These are phyloP conservation scores for Mesorhabditis spiculigera DNA, from an alignment of 2,888 invertebrate species.

Conservation along the genomic window DNA sequence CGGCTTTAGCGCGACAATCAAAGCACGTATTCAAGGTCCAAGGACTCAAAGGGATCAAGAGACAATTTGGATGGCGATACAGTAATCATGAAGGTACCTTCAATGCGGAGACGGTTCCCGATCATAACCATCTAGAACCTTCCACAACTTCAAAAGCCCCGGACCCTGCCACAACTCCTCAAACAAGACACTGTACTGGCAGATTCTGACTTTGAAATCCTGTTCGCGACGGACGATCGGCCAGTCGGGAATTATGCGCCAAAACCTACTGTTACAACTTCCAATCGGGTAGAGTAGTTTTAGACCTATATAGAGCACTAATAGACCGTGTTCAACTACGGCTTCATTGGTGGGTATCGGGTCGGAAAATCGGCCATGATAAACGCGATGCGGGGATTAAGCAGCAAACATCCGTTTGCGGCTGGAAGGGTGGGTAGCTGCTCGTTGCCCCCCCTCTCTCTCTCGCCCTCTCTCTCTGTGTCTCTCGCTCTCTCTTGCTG, in stretches of 20 bases:
- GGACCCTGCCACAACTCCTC: conserved; percentile 13
- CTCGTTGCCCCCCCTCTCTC: too few species aligned
- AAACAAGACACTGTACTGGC: conserved; percentile 31
- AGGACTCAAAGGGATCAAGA: neutral
- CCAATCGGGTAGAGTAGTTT: neutral
- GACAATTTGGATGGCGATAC: neutral
- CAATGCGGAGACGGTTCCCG: neutral
- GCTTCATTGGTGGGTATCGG: conserved; percentile 33
- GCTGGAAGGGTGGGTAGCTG: conserved; percentile 26
- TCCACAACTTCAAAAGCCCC: conserved; percentile 19
- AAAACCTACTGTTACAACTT: conserved; percentile 22
- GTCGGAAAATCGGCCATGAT: conserved; percentile 39
- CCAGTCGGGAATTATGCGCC: conserved; percentile 36
- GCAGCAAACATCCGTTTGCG: conserved; percentile 33
- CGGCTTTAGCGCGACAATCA: neutral
- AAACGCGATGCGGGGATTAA: conserved; percentile 42
- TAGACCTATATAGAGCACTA: neutral
- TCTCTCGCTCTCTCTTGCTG: too few species aligned
- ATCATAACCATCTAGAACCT: neutral
- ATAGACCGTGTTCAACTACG: conserved; percentile 39
- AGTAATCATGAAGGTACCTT: neutral
- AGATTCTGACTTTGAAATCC: conserved; percentile 43
- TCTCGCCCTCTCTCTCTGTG: neutral
- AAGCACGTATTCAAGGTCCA: too few species aligned
- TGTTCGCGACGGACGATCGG: conserved; percentile 37